These are phyloP conservation scores for Melanotaenia trifasciata DNA, from an alignment of 2,797 vertebrate species.

Conservation along the genomic window DNA sequence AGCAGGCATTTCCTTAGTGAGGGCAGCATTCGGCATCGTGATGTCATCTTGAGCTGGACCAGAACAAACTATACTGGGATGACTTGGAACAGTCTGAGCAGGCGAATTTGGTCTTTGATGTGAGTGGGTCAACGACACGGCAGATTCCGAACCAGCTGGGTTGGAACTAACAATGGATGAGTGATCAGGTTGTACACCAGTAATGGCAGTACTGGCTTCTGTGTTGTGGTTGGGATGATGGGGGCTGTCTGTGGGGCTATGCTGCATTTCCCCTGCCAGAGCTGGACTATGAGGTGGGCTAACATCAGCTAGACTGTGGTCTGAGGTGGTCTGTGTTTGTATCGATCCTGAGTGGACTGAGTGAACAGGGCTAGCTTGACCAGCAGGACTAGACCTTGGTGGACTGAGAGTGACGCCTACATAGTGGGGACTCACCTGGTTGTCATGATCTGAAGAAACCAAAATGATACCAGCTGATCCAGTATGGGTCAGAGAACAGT, in stretches of 20 bases:
- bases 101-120: conserved; percentile 18
- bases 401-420: conserved; percentile 32
- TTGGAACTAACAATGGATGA: conserved; percentile 13
- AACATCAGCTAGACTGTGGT: conserved; percentile 28
- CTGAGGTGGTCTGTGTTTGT: conserved; percentile 30
- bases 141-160: neutral
- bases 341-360: conserved; percentile 31
- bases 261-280: conserved; percentile 20
- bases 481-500: conserved; percentile 46
- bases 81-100: conserved; percentile 12
- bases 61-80: conserved; percentile 7
- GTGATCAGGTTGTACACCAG: conserved; percentile 3
- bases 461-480: conserved; percentile 10
- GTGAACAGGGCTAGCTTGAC: conserved; percentile 64
- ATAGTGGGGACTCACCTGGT: conserved; percentile 20
- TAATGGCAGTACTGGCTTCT: conserved; percentile 27
- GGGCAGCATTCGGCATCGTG: conserved; percentile 24
- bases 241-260: neutral
- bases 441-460: conserved; percentile 4
- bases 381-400: conserved; percentile 60
- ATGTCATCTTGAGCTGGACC: conserved; percentile 52
- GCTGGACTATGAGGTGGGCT: conserved; percentile 41
- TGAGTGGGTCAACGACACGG: conserved; percentile 1
- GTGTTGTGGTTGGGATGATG: conserved; percentile 7
- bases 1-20: neutral